phyloP scores from a whole-genome alignment of 2,113 vertebrate genomes.

The Calyptomena viridis region DNA sequence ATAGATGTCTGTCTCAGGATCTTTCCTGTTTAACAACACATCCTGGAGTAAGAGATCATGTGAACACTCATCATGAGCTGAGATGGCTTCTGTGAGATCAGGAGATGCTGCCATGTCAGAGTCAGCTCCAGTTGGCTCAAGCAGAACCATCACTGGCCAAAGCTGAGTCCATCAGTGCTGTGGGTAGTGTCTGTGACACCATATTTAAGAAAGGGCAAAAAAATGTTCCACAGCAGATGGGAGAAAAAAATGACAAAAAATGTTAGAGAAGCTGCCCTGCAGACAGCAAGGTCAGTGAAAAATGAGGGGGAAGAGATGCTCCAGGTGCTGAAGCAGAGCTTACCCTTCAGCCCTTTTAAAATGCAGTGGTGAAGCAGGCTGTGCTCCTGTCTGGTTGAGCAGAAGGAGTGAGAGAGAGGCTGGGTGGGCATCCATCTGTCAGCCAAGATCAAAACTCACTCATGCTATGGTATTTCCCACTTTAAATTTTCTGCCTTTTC shows the following conservation, averaged over 20 bases:
- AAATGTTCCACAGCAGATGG: fast-evolving
- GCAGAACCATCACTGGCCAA: background rate
- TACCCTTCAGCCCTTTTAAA: background rate
- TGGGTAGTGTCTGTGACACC: background rate
- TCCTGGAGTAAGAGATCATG: background rate
- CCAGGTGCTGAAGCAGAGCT: background rate
- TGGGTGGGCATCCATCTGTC: background rate
- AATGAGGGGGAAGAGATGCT: background rate
- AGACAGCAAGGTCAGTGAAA: background rate
- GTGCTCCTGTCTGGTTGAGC: background rate
- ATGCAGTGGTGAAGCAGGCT: background rate
- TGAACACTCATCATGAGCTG: background rate
- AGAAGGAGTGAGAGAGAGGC: background rate
- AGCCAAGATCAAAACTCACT: background rate
- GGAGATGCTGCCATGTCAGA: background rate
- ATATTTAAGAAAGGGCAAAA: background rate
- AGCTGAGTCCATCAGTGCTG: background rate
- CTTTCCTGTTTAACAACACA: background rate
- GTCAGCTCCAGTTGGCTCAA: fast-evolving
- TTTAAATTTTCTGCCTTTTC: background rate
- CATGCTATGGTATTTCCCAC: background rate
- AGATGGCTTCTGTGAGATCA: background rate
- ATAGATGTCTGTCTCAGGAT: background rate
- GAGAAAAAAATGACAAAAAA: background rate
- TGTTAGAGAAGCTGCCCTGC: background rate